Evolutionary conservation across 2,113 vertebrate species (phyloP).

Genomic region (Elgaria multicarinata): DNA sequence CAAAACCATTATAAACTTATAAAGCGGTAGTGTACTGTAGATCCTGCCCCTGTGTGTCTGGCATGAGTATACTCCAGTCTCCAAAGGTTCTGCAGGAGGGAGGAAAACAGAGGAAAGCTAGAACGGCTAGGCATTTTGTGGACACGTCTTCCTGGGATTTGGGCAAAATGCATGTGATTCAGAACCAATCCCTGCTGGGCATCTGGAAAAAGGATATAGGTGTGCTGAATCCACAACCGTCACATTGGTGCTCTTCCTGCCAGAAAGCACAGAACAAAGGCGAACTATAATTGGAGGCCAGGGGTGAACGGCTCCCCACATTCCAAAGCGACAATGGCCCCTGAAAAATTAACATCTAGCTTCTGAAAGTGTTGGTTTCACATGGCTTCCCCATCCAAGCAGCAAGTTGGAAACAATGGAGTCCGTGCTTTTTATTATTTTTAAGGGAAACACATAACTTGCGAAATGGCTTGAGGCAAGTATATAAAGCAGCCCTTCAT

Average conservation of each 20-base stretch:
- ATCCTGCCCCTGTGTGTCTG: neutral
- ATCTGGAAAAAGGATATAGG: conserved; percentile 1
- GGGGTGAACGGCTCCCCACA: neutral
- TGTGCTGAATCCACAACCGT: neutral
- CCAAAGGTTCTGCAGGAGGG: neutral
- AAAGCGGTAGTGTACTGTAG: no score
- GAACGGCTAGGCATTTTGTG: neutral
- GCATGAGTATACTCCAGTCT: neutral
- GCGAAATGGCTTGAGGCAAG: neutral
- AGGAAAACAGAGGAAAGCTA: neutral
- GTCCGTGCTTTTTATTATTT: neutral
- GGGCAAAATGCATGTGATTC: conserved; percentile 1
- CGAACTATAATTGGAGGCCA: neutral
- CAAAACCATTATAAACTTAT: no score
- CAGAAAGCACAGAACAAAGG: neutral
- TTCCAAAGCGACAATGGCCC: neutral
- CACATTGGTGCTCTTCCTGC: neutral
- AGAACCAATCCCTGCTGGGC: neutral
- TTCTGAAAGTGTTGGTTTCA: neutral
- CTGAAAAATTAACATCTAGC: neutral
- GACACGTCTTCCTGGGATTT: neutral
- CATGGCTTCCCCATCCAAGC: neutral
- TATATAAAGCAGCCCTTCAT: neutral
- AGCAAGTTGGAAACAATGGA: neutral
- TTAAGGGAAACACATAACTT: neutral